Base-by-base conservation (phyloP, 2,797 vertebrate genomes). In the Stomatorhinus walkeri region DNA sequence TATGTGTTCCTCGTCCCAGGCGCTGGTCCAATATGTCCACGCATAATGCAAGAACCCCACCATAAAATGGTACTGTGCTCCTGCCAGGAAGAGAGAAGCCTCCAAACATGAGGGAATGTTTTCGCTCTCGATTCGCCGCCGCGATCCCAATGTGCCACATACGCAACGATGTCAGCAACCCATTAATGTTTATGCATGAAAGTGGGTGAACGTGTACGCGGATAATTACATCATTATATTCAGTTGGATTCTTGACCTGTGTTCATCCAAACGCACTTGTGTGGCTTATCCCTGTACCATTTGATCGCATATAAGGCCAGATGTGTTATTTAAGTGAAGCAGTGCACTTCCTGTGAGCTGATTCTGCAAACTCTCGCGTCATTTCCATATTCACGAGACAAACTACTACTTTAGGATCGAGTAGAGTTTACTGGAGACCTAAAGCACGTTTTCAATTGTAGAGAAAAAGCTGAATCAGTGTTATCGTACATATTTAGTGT, bases 1-100 rank as follows among this genome's bases (percentile, higher is more conserved):
- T 93, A 95, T 96, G 94, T 95, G 89, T 90, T 92, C 93, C 92
- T 93, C 95, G 92, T 72, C 64, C 94, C 93, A 92, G 83, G 90
- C 92, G 91, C 90, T 90, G 90, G 22, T 83, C 59, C 61, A 79
- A 61, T 76, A 76, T 89, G 56, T 28, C 22, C 64, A 87, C 68
- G 24, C 85, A 36, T 36, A 16, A 51, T 56, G 51, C 52, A 51
- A n/a, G 52, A 87, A 32, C 49, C 19, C 7, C 51, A 59, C 49
- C 10, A 9, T 16, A n/a, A 40, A 56, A n/a, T 9, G 28, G 49
- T 32, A 8, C 24, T 28, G 10, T 52, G 10, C 84, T 56, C n/a
- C 51, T 1, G 2, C 24, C 12, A 32, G 22, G 51, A 86, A 8
- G 10, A 51, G 48, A 51, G 49, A 54, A 9, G 46, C n/a, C 19